Conservation (phyloP, 2,113 vertebrate genomes). For the Pardalotus punctatus region DNA sequence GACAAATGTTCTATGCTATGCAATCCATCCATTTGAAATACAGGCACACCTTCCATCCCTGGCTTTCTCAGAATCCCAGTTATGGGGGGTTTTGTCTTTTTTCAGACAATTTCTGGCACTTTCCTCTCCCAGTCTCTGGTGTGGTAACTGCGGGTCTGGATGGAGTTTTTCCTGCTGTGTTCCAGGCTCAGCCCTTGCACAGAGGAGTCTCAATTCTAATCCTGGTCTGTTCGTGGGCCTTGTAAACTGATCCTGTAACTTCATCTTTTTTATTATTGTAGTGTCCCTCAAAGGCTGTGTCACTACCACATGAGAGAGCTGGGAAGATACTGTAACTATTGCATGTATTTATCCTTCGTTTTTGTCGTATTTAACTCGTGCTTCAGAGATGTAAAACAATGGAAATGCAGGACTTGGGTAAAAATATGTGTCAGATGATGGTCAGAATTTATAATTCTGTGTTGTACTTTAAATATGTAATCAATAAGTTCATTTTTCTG, state of each 20-base stretch:
- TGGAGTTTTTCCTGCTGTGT: background rate
- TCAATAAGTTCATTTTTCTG: background rate
- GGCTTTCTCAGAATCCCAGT: background rate
- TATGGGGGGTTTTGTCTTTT: rapidly evolving
- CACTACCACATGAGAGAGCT: background rate
- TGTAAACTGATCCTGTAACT: background rate
- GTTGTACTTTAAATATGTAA: background rate
- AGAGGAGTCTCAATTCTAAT: background rate
- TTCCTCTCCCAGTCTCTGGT: background rate
- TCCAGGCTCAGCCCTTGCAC: background rate
- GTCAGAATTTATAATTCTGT: background rate
- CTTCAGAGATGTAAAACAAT: background rate
- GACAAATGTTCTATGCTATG: background rate
- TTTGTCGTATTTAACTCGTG: background rate
- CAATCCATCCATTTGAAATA: background rate
- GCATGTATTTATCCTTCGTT: background rate
- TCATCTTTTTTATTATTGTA: background rate
- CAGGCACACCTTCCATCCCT: background rate
- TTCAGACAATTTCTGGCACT: background rate
- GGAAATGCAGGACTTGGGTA: background rate
- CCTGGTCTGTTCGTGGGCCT: background rate
- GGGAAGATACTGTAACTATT: background rate
- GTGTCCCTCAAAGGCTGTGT: background rate
- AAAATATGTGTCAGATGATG: background rate
- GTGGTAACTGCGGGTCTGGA: background rate